Conservation (phyloP, 2,888 invertebrate genomes). For the Epistrophe grossulariae region DNA sequence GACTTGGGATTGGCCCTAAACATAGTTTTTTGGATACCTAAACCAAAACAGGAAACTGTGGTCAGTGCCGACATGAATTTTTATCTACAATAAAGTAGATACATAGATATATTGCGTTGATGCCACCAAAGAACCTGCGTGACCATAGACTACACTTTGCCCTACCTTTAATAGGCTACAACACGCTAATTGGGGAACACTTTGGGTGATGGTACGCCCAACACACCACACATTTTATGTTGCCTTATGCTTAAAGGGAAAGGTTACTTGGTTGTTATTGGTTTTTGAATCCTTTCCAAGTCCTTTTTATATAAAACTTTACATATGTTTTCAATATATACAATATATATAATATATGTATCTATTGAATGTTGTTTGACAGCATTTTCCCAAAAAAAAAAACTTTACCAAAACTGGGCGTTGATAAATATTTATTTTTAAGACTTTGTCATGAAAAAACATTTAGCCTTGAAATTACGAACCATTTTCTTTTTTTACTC, state of each 20-base stretch:
- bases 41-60: conserved; percentile 9
- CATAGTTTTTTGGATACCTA: conserved; percentile 4
- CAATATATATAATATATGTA: too few relatives aligned
- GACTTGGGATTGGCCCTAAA: conserved; percentile 21
- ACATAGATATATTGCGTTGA: conserved; percentile 44
- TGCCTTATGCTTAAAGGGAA: neutral
- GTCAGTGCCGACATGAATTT: conserved; percentile 28
- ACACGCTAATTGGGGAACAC: conserved; percentile 51
- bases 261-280: neutral
- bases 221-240: conserved; percentile 24
- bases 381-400: too few relatives aligned
- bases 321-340: too few relatives aligned
- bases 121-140: conserved; percentile 48
- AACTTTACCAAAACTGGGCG: too few relatives aligned
- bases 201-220: neutral
- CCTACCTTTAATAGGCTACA: conserved; percentile 27
- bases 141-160: conserved; percentile 29
- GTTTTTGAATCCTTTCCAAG: conserved; percentile 5
- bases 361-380: too few relatives aligned
- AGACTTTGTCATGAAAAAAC: too few relatives aligned
- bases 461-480: too few relatives aligned
- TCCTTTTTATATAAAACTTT: neutral
- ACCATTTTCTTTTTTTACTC: too few relatives aligned
- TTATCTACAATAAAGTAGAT: neutral
- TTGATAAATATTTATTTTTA: too few relatives aligned